A percentile compares a stretch with the other conserved stretches of the same genome.
Evolutionary conservation across 2,113 vertebrate species (phyloP).

Genomic region (Carlito syrichta): DNA sequence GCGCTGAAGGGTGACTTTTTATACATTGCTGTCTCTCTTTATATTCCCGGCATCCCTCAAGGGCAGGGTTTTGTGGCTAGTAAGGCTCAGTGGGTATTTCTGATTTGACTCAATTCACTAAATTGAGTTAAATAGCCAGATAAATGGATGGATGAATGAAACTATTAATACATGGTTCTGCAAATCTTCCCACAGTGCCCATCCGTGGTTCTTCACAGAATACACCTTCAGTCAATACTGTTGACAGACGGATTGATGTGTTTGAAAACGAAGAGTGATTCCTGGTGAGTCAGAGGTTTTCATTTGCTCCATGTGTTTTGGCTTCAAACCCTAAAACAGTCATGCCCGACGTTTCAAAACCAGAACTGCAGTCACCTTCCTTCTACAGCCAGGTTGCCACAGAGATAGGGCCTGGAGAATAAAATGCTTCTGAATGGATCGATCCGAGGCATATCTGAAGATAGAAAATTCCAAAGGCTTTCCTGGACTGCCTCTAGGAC

Average conservation of each 20-base stretch:
- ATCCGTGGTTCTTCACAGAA: not conserved
- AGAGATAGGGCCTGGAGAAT: slow-evolving; percentile 80
- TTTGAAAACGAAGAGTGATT: slow-evolving; percentile 51
- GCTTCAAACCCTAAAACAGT: slow-evolving; percentile 58
- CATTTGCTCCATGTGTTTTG: slow-evolving; percentile 67
- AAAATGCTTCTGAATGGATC: slow-evolving; percentile 77
- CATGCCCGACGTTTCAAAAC: slow-evolving; percentile 56
- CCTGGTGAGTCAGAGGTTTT: slow-evolving; percentile 67
- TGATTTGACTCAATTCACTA: slow-evolving; percentile 57
- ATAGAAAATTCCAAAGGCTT: slow-evolving; percentile 76
- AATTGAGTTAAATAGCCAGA: slow-evolving; percentile 43
- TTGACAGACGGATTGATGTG: slow-evolving; percentile 70
- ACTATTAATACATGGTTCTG: slow-evolving; percentile 36
- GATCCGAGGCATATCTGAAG: slow-evolving; percentile 78
- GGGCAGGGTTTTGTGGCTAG: slow-evolving; percentile 23
- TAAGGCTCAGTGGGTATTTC: slow-evolving; percentile 56
- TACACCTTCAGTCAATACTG: slow-evolving; percentile 41
- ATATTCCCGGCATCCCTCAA: not conserved
- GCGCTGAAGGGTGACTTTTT: slow-evolving; percentile 19
- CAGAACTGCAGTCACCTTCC: slow-evolving; percentile 59
- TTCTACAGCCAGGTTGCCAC: slow-evolving; percentile 77
- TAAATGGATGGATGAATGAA: slow-evolving; percentile 48
- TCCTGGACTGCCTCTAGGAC: slow-evolving; percentile 74
- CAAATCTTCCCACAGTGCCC: slow-evolving; percentile 33
- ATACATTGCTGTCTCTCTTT: not conserved